phyloP scores from a whole-genome alignment of 2,888 invertebrate genomes.

The Nomada lathburiana region DNA sequence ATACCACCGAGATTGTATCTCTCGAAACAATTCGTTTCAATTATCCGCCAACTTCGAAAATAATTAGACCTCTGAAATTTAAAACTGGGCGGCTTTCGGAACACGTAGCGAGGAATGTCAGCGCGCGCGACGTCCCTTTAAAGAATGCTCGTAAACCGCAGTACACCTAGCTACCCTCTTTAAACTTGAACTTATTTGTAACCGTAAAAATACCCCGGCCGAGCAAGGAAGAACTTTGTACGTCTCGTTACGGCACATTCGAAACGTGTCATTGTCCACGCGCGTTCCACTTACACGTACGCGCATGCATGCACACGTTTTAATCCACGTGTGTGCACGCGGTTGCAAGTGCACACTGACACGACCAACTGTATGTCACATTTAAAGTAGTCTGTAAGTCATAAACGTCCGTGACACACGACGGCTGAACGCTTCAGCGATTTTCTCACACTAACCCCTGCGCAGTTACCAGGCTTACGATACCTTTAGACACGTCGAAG shows the following conservation, averaged over 20 bases:
- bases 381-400: slow-evolving; percentile 58
- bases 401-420: slow-evolving; percentile 50
- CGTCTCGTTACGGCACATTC: slow-evolving; percentile 24
- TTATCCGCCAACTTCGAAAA: not conserved
- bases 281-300: not conserved
- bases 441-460: slow-evolving; percentile 43
- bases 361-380: slow-evolving; percentile 33
- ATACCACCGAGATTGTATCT: too few relatives aligned
- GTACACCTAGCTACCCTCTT: slow-evolving; percentile 30
- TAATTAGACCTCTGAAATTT: slow-evolving; percentile 34
- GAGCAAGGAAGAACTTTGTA: slow-evolving; percentile 20
- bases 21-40: not conserved
- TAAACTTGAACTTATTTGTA: slow-evolving; percentile 49
- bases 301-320: not conserved
- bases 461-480: slow-evolving; percentile 46
- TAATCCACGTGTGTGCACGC: not conserved
- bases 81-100: slow-evolving; percentile 7
- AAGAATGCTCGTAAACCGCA: slow-evolving; percentile 45
- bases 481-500: slow-evolving; percentile 32
- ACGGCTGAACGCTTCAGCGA: slow-evolving; percentile 26
- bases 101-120: slow-evolving; percentile 19
- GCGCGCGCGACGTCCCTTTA: slow-evolving; percentile 15
- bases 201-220: slow-evolving; percentile 25
- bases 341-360: slow-evolving; percentile 13
- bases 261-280: slow-evolving; percentile 33